Percentiles rank a stretch among this genome's conserved stretches.
Evolutionary conservation across 2,888 invertebrate genomes (phyloP).

Genomic region (Cosmorhoe ocellata): DNA sequence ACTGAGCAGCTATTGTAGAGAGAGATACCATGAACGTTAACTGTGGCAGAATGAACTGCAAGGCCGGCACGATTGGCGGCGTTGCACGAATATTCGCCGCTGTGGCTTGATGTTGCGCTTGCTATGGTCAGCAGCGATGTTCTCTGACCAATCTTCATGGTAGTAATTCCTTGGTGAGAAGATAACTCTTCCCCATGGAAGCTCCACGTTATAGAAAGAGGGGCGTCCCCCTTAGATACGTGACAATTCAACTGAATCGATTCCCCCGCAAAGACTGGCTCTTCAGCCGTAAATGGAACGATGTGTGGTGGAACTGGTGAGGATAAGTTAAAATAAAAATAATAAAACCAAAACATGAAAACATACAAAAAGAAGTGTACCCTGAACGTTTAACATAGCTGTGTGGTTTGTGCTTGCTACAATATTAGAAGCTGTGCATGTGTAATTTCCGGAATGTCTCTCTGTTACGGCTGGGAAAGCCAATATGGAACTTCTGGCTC

Average conservation of each 20-base stretch:
- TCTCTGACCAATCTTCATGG: conserved; percentile 83
- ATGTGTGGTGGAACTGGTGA: conserved; percentile 84
- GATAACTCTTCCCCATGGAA: conserved; percentile 84
- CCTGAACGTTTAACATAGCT: conserved; percentile 85
- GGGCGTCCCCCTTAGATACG: conserved; percentile 86
- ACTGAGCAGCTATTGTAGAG: conserved; percentile 48
- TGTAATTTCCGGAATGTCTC: conserved; percentile 88
- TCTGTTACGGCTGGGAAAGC: conserved; percentile 86
- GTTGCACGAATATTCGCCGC: conserved; percentile 87
- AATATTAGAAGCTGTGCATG: conserved; percentile 87
- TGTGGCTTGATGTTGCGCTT: conserved; percentile 84
- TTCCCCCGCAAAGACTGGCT: conserved; percentile 85
- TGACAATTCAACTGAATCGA: conserved; percentile 84
- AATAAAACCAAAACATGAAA: conserved; percentile 43
- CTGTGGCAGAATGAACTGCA: conserved; percentile 82
- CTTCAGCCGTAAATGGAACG: conserved; percentile 84
- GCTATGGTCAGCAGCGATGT: conserved; percentile 86
- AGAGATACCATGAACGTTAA: conserved; percentile 86
- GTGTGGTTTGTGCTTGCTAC: conserved; percentile 86
- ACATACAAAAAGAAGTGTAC: conserved; percentile 69
- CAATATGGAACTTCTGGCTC: conserved; percentile 84
- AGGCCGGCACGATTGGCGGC: conserved; percentile 86
- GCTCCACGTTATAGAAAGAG: conserved; percentile 88
- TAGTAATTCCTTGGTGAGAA: conserved; percentile 79
- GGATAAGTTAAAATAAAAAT: conserved; percentile 50